Percentiles rank a stretch among this genome's conserved stretches.
Evolutionary conservation across 2,888 invertebrate species (phyloP).

Genomic region (Blera fallax): DNA sequence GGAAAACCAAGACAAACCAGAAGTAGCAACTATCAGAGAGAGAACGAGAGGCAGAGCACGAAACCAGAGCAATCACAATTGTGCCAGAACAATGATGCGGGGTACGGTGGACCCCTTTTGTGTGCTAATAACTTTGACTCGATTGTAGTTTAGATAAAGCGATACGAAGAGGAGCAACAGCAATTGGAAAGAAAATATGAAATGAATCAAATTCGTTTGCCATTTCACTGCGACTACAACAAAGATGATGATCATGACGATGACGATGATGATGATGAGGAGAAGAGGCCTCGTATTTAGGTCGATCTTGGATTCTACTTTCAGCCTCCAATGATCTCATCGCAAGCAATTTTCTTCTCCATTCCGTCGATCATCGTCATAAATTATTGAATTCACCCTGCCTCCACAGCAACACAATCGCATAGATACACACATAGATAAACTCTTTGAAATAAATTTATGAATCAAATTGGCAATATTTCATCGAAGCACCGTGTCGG

Average conservation of each 20-base stretch:
- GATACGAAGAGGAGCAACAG: conserved; percentile 40
- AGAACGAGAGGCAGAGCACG: not conserved
- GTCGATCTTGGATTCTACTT: conserved; percentile 51
- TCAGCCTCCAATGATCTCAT: conserved; percentile 60
- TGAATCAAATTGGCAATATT: conserved; percentile 65
- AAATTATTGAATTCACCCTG: conserved; percentile 37
- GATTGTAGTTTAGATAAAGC: conserved; percentile 57
- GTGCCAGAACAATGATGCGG: not conserved
- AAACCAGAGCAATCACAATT: conserved; percentile 21
- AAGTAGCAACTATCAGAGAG: conserved; percentile 52
- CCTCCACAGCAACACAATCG: not conserved
- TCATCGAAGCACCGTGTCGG: conserved; percentile 37
- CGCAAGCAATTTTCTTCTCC: conserved; percentile 31
- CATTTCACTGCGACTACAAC: conserved; percentile 56
- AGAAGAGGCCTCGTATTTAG: conserved; percentile 53
- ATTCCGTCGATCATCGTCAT: conserved; percentile 34
- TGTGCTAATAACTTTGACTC: conserved; percentile 72
- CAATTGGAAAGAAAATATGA: conserved; percentile 11
- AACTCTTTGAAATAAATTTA: conserved; percentile 49
- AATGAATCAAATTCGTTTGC: conserved; percentile 67
- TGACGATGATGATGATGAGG: conserved; percentile 38
- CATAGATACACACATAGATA: conserved; percentile 22
- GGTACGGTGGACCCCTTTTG: conserved; percentile 38
- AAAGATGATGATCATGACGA: conserved; percentile 28
- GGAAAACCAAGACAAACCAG: conserved; percentile 32